Conservation (phyloP, 2,797 vertebrate genomes). For the Megaceryle alcyon region DNA sequence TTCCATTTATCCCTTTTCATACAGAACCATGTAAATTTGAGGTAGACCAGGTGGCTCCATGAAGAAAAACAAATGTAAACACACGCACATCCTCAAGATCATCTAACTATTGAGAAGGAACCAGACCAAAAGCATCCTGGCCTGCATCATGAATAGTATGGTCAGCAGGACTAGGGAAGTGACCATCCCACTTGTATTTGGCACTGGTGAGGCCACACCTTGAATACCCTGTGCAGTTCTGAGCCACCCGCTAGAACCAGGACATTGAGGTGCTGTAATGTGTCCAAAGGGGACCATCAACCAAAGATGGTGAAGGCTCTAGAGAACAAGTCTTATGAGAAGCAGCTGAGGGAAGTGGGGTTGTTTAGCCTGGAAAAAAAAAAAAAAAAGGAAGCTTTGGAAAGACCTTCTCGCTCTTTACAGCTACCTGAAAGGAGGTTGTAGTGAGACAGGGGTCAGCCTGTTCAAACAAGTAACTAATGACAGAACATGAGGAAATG, state of each 20-base stretch:
- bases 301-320: not conserved
- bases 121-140: not conserved
- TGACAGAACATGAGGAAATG: not conserved
- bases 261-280: accelerated
- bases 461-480: too few relatives aligned
- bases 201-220: not conserved
- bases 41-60: not conserved
- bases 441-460: not conserved
- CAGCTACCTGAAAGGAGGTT: not conserved
- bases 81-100: not conserved
- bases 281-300: not conserved
- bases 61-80: not conserved
- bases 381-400: not conserved
- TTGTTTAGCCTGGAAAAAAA: not conserved
- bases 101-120: not conserved
- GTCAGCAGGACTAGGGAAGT: not conserved
- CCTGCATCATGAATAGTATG: not conserved
- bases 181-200: accelerated
- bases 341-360: too few relatives aligned
- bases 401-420: not conserved
- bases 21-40: not conserved
- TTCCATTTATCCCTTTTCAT: not conserved
- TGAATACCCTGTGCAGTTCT: accelerated
- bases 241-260: not conserved
- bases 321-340: not conserved